phyloP scores from a whole-genome alignment of 2,888 invertebrate genomes.

The Scaptomyza tumidula region DNA sequence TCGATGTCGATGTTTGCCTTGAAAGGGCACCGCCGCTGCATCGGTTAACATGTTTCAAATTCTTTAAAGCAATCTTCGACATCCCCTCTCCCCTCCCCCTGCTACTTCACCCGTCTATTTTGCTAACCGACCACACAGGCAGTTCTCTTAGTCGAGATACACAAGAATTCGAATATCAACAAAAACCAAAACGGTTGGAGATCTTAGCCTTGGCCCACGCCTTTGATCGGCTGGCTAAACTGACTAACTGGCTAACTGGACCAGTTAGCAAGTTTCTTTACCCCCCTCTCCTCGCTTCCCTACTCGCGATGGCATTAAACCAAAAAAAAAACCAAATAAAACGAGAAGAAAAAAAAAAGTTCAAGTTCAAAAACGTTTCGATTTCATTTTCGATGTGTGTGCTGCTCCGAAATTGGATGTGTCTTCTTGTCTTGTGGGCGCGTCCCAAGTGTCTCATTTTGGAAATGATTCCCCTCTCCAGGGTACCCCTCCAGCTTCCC shows the following conservation, averaged over 20 bases:
- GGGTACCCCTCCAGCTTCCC: too few species aligned
- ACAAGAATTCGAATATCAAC: constrained; percentile 20
- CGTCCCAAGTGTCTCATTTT: constrained; percentile 50
- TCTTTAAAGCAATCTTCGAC: constrained; percentile 18
- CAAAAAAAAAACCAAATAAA: not conserved
- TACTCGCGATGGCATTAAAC: not conserved
- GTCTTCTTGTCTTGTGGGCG: constrained; percentile 40
- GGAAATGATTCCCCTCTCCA: constrained; percentile 15
- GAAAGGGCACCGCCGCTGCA: constrained; percentile 15
- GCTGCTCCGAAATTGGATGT: constrained; percentile 11
- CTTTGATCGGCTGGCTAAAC: constrained; percentile 22
- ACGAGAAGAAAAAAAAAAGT: constrained; percentile 44
- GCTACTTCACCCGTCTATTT: too few species aligned
- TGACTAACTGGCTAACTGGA: constrained; percentile 24
- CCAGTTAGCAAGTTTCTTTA: constrained; percentile 40
- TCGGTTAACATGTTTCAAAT: constrained; percentile 56
- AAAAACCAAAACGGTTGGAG: constrained; percentile 15
- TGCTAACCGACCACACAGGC: constrained; percentile 30
- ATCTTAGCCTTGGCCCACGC: constrained; percentile 41
- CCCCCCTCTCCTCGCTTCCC: not conserved
- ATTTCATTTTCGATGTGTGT: constrained; percentile 37
- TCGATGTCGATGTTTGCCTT: constrained; percentile 1
- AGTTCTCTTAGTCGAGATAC: not conserved
- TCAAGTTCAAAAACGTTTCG: constrained; percentile 70
- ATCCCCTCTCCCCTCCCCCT: too few species aligned